Conservation (phyloP, 2,888 invertebrate species). For the Dryomyza anilis region DNA sequence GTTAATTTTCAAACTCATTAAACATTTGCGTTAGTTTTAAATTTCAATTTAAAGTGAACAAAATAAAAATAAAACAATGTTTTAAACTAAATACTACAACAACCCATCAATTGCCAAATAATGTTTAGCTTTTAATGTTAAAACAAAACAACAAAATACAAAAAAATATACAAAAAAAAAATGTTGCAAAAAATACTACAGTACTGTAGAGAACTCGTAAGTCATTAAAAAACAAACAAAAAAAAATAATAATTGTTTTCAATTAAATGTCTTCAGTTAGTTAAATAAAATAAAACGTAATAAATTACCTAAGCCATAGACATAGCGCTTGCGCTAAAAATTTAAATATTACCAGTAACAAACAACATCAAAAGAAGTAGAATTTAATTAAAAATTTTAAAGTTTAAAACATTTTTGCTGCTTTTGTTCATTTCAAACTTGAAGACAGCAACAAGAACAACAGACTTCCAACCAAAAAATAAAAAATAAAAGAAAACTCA, state of each 20-base stretch:
- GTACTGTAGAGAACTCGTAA: conserved; percentile 34
- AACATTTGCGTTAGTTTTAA: not conserved
- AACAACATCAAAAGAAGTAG: no score
- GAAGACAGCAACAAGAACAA: no score
- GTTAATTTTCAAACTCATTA: not conserved
- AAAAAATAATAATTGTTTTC: not conserved
- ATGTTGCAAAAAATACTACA: no score
- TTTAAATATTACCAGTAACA: no score
- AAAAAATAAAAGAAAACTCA: conserved; percentile 29
- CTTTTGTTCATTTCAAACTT: no score
- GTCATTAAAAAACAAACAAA: conserved; percentile 34
- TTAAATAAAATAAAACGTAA: conserved; percentile 28
- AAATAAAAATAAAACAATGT: conserved; percentile 26
- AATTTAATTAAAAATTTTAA: no score
- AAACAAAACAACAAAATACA: conserved; percentile 47
- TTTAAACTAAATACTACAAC: conserved; percentile 29
- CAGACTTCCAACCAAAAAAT: conserved; percentile 17
- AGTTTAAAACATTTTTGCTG: no score
- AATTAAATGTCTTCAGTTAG: conserved; percentile 8
- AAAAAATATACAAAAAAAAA: conserved; percentile 40
- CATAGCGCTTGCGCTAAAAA: no score
- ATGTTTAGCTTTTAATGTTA: conserved; percentile 59
- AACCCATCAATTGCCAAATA: conserved; percentile 62
- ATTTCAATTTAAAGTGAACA: conserved; percentile 5
- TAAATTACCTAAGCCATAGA: not conserved